A percentile compares a stretch with the other conserved stretches of the same genome.
Evolutionary conservation across 92 coral and sea anemone species (phyloP).

Genomic region (Zoanthus gigantus): DNA sequence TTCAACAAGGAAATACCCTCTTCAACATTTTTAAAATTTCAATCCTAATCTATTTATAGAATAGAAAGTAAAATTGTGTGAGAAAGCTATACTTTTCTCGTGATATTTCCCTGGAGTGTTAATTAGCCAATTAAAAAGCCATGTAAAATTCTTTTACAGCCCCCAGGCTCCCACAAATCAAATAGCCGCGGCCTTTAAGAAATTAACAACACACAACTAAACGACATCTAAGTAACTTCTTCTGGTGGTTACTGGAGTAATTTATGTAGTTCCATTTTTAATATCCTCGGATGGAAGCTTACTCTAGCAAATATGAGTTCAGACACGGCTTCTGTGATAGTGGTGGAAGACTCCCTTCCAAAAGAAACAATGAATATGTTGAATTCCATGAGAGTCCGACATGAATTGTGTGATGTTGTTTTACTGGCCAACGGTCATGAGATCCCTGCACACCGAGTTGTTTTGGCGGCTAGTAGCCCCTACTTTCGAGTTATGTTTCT

Average conservation of each 20-base stretch:
- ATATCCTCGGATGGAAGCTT: conserved; percentile 36
- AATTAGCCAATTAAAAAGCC: conserved; percentile 22
- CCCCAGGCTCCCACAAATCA: conserved; percentile 43
- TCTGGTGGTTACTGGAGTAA: conserved; percentile 21
- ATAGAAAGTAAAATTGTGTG: neutral
- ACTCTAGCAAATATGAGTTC: conserved; percentile 51
- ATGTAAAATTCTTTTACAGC: neutral
- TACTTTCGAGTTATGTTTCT: conserved; percentile 98
- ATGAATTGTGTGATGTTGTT: conserved; percentile 91
- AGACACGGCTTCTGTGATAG: conserved; percentile 79
- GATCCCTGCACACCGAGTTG: conserved; percentile 88
- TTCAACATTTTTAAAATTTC: no score
- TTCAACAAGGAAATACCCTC: no score
- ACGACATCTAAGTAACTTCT: neutral
- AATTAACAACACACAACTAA: neutral
- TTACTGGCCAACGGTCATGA: conserved; percentile 77
- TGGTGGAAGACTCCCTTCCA: conserved; percentile 87
- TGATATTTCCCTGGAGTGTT: neutral
- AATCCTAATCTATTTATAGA: no score
- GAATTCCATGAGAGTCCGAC: conserved; percentile 84
- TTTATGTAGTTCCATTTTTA: conserved; percentile 7
- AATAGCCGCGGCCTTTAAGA: conserved; percentile 44
- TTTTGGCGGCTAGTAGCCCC: conserved; percentile 98
- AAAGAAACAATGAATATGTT: conserved; percentile 81
- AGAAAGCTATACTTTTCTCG: neutral